phyloP scores from a whole-genome alignment of 2,113 vertebrate species.

The Cavia aperea region DNA sequence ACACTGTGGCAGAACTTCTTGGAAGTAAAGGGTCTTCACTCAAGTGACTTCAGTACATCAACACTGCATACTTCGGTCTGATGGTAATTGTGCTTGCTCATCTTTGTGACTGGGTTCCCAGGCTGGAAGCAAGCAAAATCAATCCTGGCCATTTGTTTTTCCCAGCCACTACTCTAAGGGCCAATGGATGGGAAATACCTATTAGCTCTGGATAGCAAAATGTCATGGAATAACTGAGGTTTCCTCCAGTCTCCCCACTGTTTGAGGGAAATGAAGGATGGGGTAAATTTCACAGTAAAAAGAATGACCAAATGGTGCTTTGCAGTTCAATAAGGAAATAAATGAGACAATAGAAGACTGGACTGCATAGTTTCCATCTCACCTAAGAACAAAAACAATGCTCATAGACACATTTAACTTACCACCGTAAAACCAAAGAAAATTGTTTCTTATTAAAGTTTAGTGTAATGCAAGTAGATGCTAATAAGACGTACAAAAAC shows the following conservation, averaged over 20 bases:
- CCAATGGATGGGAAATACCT: background rate
- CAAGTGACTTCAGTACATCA: conserved; percentile 89
- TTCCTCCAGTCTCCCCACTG: no score
- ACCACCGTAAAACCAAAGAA: no score
- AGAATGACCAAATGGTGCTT: no score
- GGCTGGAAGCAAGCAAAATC: background rate
- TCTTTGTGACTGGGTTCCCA: no score
- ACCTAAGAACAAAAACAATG: no score
- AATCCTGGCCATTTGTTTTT: background rate
- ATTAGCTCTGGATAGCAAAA: background rate
- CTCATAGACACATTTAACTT: background rate
- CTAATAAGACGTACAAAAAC: no score
- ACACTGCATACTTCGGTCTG: conserved; percentile 87
- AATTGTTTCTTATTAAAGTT: no score
- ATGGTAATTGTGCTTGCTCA: conserved; percentile 73
- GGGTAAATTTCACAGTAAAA: no score
- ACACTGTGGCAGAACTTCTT: conserved; percentile 86
- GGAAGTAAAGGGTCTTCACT: conserved; percentile 81
- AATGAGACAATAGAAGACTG: no score
- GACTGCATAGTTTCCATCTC: no score
- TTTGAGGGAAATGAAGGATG: background rate
- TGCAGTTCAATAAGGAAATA: no score
- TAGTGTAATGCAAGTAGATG: no score
- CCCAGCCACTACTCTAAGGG: background rate
- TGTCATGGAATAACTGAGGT: background rate